phyloP scores from a whole-genome alignment of 2,113 vertebrate species.

The Zapus hudsonius region DNA sequence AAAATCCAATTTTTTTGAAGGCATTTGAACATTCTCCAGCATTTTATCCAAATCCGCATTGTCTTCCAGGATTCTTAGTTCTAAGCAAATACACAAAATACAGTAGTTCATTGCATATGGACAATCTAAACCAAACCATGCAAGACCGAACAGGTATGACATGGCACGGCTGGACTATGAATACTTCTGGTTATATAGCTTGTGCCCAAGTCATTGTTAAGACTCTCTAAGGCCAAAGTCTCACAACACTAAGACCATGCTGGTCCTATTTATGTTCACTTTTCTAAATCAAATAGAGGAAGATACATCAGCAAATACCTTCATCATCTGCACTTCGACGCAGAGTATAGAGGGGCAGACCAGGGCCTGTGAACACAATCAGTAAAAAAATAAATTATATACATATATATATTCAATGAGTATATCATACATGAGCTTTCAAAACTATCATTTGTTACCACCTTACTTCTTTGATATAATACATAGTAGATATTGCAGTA shows the following conservation, averaged over 20 bases:
- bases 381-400: not conserved
- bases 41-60: conserved; percentile 89
- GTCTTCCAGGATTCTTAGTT: conserved; percentile 89
- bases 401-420: not conserved
- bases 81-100: conserved; percentile 81
- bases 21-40: conserved; percentile 91
- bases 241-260: not conserved
- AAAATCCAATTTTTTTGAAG: conserved; percentile 86
- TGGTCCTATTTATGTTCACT: not conserved
- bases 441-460: conserved; percentile 43
- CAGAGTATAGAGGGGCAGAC: conserved; percentile 89
- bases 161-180: not conserved
- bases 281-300: not conserved
- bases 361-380: conserved; percentile 90
- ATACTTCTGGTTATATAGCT: conserved; percentile 1
- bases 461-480: conserved; percentile 6
- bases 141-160: not conserved
- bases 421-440: not conserved
- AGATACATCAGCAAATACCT: conserved; percentile 84
- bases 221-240: not conserved
- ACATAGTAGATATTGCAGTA: not conserved
- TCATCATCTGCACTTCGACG: conserved; percentile 83
- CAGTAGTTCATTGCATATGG: conserved; percentile 28
- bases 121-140: not conserved
- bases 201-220: not conserved